Evolutionary conservation across 2,797 vertebrate species (phyloP).

Genomic region (Orientallactaga sibirica): DNA sequence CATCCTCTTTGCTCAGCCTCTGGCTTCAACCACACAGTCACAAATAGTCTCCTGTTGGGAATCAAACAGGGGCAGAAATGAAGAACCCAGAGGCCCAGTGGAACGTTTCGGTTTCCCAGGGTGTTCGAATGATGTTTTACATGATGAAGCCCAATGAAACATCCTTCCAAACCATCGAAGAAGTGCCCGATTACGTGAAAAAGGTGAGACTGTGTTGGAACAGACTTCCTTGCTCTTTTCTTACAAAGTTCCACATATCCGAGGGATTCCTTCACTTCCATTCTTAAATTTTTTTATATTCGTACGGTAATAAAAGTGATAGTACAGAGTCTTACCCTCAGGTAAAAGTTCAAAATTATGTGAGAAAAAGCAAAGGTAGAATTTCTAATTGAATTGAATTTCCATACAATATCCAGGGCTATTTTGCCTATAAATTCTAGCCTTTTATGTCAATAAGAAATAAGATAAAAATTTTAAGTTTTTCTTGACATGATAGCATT

Average conservation of each 20-base stretch:
- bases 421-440: neutral
- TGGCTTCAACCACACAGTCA: constrained; percentile 46
- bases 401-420: neutral
- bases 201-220: constrained; percentile 90
- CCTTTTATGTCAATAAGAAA: constrained; percentile 17
- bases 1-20: constrained; percentile 21
- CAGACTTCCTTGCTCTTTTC: neutral
- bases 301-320: constrained; percentile 23
- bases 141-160: constrained; percentile 91
- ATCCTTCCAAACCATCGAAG: constrained; percentile 89
- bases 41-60: constrained; percentile 70
- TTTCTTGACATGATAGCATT: neutral
- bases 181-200: constrained; percentile 93
- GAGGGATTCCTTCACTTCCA: constrained; percentile 45
- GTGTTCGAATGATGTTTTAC: constrained; percentile 91
- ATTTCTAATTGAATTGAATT: constrained; percentile 36
- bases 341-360: neutral
- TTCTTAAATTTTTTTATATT: constrained; percentile 50
- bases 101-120: constrained; percentile 81
- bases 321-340: neutral
- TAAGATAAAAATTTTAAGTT: constrained; percentile 31
- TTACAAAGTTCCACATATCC: neutral
- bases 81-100: constrained; percentile 45
- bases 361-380: constrained; percentile 17
- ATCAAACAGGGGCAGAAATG: constrained; percentile 67